Conservation (phyloP, 2,113 vertebrate genomes). For the Tetrax tetrax region DNA sequence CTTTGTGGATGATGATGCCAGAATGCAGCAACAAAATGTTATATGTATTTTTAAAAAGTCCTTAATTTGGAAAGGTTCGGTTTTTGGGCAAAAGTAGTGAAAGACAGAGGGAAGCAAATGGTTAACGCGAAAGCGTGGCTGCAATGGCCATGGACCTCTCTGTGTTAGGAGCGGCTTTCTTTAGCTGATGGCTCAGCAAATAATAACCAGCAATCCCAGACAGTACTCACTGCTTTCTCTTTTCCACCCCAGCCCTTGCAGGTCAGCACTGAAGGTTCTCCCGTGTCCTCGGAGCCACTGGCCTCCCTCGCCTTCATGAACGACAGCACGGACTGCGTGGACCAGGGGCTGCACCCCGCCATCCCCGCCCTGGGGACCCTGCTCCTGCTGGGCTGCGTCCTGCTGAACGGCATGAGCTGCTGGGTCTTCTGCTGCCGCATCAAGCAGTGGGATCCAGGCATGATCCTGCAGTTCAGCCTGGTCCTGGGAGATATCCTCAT, state of each 20-base stretch:
- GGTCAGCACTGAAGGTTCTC: neutral
- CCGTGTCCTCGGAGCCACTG: neutral
- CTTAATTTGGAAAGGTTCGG: neutral
- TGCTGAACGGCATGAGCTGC: constrained; percentile 69
- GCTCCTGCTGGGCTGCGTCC: constrained; percentile 66
- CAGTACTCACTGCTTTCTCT: neutral
- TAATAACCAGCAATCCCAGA: neutral
- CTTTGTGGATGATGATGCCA: neutral
- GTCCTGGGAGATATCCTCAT: constrained; percentile 72
- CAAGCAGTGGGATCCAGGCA: constrained; percentile 70
- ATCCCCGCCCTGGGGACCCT: constrained; percentile 64
- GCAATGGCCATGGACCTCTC: no score
- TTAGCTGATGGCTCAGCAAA: neutral
- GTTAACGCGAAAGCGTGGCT: neutral
- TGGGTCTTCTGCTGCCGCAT: constrained; percentile 76
- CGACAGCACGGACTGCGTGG: neutral
- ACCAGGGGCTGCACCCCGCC: neutral
- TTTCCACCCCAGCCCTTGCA: neutral
- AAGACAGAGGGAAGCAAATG: neutral
- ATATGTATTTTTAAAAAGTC: no score
- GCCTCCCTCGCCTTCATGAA: neutral
- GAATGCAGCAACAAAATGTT: neutral
- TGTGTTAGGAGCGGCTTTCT: neutral
- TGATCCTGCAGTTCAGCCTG: constrained; percentile 76
- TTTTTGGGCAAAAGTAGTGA: neutral